phyloP scores from a whole-genome alignment of 2,113 vertebrate genomes.

The Lates calcarifer region DNA sequence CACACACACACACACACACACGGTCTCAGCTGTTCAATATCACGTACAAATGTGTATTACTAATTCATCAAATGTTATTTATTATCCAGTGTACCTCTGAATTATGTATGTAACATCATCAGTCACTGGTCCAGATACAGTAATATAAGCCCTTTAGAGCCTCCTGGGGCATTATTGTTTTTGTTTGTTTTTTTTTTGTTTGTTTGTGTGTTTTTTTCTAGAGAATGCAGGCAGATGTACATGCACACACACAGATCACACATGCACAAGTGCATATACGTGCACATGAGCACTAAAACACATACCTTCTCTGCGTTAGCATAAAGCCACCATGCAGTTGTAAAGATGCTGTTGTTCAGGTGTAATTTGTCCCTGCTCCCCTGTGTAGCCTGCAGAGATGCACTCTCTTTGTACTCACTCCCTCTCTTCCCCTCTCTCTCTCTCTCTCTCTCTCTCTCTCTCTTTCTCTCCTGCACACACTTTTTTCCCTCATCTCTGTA shows the following conservation, averaged over 20 bases:
- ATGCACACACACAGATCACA: background rate
- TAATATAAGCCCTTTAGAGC: slow-evolving; percentile 60
- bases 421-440: slow-evolving; percentile 5
- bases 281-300: slow-evolving; percentile 13
- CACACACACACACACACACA: background rate
- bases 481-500: slow-evolving; percentile 18
- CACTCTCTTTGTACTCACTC: slow-evolving; percentile 36
- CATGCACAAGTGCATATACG: background rate
- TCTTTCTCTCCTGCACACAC: background rate
- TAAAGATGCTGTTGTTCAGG: slow-evolving; percentile 62
- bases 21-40: slow-evolving; percentile 48
- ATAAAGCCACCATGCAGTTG: slow-evolving; percentile 31
- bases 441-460: slow-evolving; percentile 17
- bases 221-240: slow-evolving; percentile 4
- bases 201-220: slow-evolving; percentile 9
- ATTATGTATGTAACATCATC: slow-evolving; percentile 78
- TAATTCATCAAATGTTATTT: slow-evolving; percentile 78
- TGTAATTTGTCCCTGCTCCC: slow-evolving; percentile 64
- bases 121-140: slow-evolving; percentile 64
- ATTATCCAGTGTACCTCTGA: slow-evolving; percentile 70
- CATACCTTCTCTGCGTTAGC: slow-evolving; percentile 25
- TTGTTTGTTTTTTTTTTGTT: slow-evolving; percentile 28
- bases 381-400: slow-evolving; percentile 43
- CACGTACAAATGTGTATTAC: slow-evolving; percentile 62
- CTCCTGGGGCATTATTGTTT: slow-evolving; percentile 36